Evolutionary conservation across 2,888 invertebrate genomes (phyloP).

Genomic region (Ferdinandea cuprea): DNA sequence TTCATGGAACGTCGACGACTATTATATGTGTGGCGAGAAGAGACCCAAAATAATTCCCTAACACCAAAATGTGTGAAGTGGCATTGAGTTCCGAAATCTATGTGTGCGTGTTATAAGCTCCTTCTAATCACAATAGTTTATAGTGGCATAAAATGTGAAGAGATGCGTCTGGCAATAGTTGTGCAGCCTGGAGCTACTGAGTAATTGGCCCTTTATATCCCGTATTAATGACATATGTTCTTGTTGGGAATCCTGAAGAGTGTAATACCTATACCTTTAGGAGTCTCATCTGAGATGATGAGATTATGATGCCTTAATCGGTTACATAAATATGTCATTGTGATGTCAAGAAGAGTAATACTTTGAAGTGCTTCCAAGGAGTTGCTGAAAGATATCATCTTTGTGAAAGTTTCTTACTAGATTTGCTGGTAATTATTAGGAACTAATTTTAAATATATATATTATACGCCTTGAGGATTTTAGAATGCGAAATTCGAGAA

Average conservation of each 20-base stretch:
- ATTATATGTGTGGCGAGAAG: background rate
- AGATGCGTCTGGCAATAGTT: constrained; percentile 57
- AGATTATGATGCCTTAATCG: constrained; percentile 70
- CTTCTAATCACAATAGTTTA: constrained; percentile 74
- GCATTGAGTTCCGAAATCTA: constrained; percentile 44
- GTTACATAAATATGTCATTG: constrained; percentile 66
- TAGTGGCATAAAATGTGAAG: constrained; percentile 73
- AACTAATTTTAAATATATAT: constrained; percentile 20
- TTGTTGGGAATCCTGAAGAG: constrained; percentile 53
- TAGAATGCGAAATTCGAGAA: background rate
- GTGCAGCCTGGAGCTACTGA: constrained; percentile 58
- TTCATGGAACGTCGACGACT: constrained; percentile 35
- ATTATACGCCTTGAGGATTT: background rate
- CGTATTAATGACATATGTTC: constrained; percentile 71
- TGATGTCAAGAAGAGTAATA: constrained; percentile 42
- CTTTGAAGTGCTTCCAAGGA: constrained; percentile 54
- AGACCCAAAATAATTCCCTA: constrained; percentile 65
- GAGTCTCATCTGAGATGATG: constrained; percentile 60
- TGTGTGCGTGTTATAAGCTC: constrained; percentile 68
- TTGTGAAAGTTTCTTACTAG: constrained; percentile 38
- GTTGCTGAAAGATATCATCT: constrained; percentile 25
- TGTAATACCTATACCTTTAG: constrained; percentile 43
- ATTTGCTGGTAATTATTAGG: constrained; percentile 32
- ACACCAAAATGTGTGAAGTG: constrained; percentile 48
- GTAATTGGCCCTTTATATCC: constrained; percentile 65